These are phyloP conservation scores for Egretta garzetta DNA, from an alignment of 2,113 vertebrate species.

Conservation along the genomic window DNA sequence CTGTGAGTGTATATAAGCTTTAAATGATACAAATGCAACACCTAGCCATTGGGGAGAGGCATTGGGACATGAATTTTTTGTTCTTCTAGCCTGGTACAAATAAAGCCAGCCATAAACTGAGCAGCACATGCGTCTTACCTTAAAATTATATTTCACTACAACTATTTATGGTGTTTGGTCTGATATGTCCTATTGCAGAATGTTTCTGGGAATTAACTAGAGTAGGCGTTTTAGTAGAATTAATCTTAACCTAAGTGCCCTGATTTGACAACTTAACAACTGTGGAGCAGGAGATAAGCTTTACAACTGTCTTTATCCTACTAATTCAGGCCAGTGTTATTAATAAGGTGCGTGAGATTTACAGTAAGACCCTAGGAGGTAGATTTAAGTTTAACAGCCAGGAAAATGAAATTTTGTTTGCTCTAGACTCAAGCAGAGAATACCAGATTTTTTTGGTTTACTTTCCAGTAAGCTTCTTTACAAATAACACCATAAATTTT, in stretches of 20 bases:
- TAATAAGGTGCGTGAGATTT: neutral
- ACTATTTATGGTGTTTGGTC: neutral
- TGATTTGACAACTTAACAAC: constrained; percentile 30
- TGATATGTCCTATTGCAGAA: neutral
- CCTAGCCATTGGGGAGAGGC: neutral
- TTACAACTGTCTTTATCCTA: neutral
- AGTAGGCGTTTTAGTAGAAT: neutral
- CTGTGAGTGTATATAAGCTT: neutral
- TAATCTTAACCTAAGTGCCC: constrained; percentile 14
- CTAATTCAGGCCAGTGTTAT: constrained; percentile 19
- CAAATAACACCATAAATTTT: constrained; percentile 10
- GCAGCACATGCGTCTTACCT: neutral
- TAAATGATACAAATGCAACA: neutral
- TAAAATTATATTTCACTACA: neutral
- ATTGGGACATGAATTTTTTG: neutral
- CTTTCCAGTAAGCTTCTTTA: neutral
- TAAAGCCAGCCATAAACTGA: neutral
- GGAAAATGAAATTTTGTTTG: neutral
- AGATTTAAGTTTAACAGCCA: neutral
- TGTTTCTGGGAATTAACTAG: neutral
- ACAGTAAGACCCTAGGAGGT: neutral
- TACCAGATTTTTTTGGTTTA: neutral
- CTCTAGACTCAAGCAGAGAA: neutral
- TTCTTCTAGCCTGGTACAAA: neutral
- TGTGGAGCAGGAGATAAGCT: neutral